phyloP scores from a whole-genome alignment of 2,888 invertebrate species.

The Phlogophora meticulosa region DNA sequence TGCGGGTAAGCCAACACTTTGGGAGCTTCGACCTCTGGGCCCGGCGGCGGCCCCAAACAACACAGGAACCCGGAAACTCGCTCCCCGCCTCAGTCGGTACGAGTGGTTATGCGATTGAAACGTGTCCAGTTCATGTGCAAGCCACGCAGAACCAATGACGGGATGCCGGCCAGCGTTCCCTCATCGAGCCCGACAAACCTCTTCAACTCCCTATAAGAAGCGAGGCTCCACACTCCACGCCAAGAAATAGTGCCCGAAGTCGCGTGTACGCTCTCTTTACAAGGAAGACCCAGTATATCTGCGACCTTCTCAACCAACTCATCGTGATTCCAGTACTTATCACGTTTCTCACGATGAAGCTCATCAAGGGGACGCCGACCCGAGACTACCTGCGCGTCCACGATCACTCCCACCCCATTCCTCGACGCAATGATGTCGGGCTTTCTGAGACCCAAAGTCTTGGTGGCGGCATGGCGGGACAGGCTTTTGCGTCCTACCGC shows the following conservation, averaged over 20 bases:
- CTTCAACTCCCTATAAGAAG: slow-evolving; percentile 42
- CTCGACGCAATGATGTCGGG: too few relatives aligned
- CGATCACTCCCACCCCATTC: too few relatives aligned
- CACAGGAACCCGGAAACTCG: slow-evolving; percentile 16
- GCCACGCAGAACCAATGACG: neutral
- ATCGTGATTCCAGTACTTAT: slow-evolving; percentile 60
- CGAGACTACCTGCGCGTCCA: too few relatives aligned
- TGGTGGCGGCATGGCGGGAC: too few relatives aligned
- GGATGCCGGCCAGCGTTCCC: neutral
- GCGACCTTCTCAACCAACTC: slow-evolving; percentile 61
- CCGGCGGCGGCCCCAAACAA: slow-evolving; percentile 12
- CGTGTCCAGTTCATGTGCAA: slow-evolving; percentile 61
- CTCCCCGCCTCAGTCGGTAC: slow-evolving; percentile 45
- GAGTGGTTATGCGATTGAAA: too few relatives aligned
- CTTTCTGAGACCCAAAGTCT: too few relatives aligned
- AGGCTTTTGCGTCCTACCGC: too few relatives aligned
- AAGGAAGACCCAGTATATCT: slow-evolving; percentile 56
- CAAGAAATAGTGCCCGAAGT: slow-evolving; percentile 63
- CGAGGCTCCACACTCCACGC: slow-evolving; percentile 58
- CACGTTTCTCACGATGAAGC: slow-evolving; percentile 62
- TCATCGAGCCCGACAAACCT: slow-evolving; percentile 17
- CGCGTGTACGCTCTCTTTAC: slow-evolving; percentile 26
- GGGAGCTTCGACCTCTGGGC: too few relatives aligned
- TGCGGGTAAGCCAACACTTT: too few relatives aligned
- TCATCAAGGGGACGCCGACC: slow-evolving; percentile 60